A percentile compares a stretch with the other conserved stretches of the same genome.
Evolutionary conservation across 1,140 invertebrate genomes (phyloP).

Genomic region (Drosophila sp.): DNA sequence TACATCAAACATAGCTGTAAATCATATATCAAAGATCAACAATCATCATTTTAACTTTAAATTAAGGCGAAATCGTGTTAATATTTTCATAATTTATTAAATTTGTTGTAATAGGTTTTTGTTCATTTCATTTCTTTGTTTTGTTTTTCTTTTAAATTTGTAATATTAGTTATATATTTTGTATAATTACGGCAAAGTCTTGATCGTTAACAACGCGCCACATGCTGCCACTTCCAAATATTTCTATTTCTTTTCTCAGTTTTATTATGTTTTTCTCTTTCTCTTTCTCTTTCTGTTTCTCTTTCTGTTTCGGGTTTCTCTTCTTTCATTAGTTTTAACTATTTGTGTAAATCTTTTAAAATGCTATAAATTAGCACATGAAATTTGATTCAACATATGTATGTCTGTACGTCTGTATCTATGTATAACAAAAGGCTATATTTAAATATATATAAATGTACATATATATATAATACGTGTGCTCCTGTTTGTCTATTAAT

Average conservation of each 20-base stretch:
- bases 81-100: conserved; percentile 46
- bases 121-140: conserved; percentile 42
- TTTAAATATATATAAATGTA: conserved; percentile 9
- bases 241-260: conserved; percentile 22
- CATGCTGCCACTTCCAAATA: conserved; percentile 38
- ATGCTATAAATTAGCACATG: conserved; percentile 44
- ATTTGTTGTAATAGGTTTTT: conserved; percentile 55
- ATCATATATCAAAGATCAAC: too few species aligned
- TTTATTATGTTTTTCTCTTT: not conserved
- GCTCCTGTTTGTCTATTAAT: not conserved
- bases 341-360: conserved; percentile 51
- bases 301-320: not conserved
- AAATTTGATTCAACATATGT: conserved; percentile 53
- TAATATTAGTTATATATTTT: conserved; percentile 21
- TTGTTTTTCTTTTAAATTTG: conserved; percentile 17
- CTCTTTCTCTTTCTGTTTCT: conserved; percentile 4
- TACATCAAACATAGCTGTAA: too few species aligned
- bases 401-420: conserved; percentile 25
- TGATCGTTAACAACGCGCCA: conserved; percentile 53
- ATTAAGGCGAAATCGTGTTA: conserved; percentile 10
- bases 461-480: conserved; percentile 11
- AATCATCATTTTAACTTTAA: too few species aligned
- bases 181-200: conserved; percentile 53
- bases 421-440: conserved; percentile 41
- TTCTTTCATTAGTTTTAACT: conserved; percentile 23